phyloP scores from a whole-genome alignment of 2,888 invertebrate species.

The Orthosia cruda region DNA sequence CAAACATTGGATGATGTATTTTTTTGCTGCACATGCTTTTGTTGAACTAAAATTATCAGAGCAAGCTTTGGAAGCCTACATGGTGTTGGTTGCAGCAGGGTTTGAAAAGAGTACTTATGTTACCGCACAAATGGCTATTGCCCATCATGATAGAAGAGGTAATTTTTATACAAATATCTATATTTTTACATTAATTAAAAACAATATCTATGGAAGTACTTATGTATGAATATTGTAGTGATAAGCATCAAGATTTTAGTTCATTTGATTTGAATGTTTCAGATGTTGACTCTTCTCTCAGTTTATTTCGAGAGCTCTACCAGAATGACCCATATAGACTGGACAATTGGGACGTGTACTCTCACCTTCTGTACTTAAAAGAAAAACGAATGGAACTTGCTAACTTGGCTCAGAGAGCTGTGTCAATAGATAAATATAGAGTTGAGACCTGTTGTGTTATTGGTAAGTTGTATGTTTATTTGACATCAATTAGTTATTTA shows the following conservation, averaged over 20 bases:
- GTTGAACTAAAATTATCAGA: slow-evolving; percentile 97
- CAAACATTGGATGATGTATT: slow-evolving; percentile 98
- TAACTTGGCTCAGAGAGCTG: slow-evolving; percentile 98
- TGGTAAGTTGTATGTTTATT: slow-evolving; percentile 91
- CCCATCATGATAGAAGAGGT: slow-evolving; percentile 98
- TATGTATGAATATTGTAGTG: not conserved
- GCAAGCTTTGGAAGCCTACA: slow-evolving; percentile 96
- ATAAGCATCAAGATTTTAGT: not conserved
- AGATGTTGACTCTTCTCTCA: slow-evolving; percentile 98
- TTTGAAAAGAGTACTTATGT: slow-evolving; percentile 97
- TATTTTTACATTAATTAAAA: not conserved
- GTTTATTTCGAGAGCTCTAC: slow-evolving; percentile 96
- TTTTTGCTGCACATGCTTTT: slow-evolving; percentile 97
- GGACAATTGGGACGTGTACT: slow-evolving; percentile 99
- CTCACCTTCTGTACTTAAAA: slow-evolving; percentile 98
- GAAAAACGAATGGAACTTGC: slow-evolving; percentile 98
- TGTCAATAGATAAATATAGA: slow-evolving; percentile 98
- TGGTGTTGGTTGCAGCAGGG: slow-evolving; percentile 94
- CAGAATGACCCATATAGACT: slow-evolving; percentile 97
- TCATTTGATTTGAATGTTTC: slow-evolving; percentile 69
- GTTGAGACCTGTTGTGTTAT: slow-evolving; percentile 99
- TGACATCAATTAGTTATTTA: not conserved
- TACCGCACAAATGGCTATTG: slow-evolving; percentile 97
- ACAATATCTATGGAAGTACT: not conserved
- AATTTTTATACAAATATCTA: slow-evolving; percentile 52